Evolutionary conservation across 2,888 invertebrate genomes (phyloP).

Genomic region (Aspidiotus destructor): DNA sequence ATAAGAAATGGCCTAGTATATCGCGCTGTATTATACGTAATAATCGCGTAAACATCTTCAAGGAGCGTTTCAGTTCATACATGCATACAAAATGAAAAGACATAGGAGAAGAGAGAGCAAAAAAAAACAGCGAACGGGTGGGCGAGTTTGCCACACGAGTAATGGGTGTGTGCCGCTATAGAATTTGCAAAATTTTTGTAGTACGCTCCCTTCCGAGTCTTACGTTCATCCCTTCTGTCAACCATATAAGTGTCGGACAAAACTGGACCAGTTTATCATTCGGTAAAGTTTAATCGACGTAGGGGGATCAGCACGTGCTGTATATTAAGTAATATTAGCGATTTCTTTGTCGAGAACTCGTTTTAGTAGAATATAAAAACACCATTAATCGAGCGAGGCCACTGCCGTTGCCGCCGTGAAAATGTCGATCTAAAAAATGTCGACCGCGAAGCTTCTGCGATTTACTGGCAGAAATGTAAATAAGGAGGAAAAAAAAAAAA

Average conservation of each 20-base stretch:
- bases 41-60: conserved; percentile 1
- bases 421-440: no score
- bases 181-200: neutral
- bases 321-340: conserved; percentile 2
- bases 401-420: no score
- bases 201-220: neutral
- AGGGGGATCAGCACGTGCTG: conserved; percentile 1
- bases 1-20: neutral
- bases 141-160: conserved; percentile 3
- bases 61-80: neutral
- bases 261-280: conserved; percentile 4
- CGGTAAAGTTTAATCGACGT: conserved; percentile 1
- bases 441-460: no score
- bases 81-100: neutral
- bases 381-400: neutral
- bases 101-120: neutral
- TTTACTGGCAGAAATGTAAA: no score
- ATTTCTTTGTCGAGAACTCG: conserved; percentile 2
- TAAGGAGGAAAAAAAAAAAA: no score
- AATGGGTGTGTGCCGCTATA: conserved; percentile 1
- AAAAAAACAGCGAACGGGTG: neutral
- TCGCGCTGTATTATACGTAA: no score
- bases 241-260: neutral
- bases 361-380: neutral
- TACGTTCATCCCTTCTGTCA: neutral